Evolutionary conservation across 2,113 vertebrate species (phyloP).

Genomic region (Benitochromis conjunctus): DNA sequence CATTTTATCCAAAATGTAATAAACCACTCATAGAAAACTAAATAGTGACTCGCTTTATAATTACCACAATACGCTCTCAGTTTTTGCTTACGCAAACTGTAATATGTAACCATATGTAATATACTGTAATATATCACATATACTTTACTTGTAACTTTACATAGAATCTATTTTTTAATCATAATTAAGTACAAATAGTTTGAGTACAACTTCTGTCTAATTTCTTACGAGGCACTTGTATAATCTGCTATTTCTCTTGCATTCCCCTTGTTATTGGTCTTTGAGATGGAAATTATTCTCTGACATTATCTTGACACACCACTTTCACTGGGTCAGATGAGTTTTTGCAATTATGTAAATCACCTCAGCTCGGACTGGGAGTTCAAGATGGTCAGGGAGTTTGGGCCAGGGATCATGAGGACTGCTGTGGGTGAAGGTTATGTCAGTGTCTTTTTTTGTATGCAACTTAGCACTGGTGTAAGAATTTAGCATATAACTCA

Average conservation of each 20-base stretch:
- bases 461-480: not conserved
- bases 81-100: not conserved
- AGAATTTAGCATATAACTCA: not conserved
- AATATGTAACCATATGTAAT: not conserved
- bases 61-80: not conserved
- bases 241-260: conserved; percentile 6
- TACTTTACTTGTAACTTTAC: not conserved
- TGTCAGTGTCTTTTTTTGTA: not conserved
- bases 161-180: not conserved
- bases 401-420: not conserved
- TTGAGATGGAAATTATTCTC: conserved; percentile 32
- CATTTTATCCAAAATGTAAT: not conserved
- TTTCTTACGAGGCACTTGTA: conserved; percentile 3
- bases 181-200: not conserved
- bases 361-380: not conserved
- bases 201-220: conserved; percentile 2
- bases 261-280: conserved; percentile 1
- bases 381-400: conserved; percentile 16
- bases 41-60: not conserved
- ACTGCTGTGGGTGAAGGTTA: conserved; percentile 24
- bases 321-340: conserved; percentile 36
- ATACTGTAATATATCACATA: not conserved
- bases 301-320: conserved; percentile 23
- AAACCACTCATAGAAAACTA: not conserved
- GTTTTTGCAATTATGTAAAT: conserved; percentile 62